phyloP scores from a whole-genome alignment of 92 coral and sea anemone genomes.

The Montipora capitata region DNA sequence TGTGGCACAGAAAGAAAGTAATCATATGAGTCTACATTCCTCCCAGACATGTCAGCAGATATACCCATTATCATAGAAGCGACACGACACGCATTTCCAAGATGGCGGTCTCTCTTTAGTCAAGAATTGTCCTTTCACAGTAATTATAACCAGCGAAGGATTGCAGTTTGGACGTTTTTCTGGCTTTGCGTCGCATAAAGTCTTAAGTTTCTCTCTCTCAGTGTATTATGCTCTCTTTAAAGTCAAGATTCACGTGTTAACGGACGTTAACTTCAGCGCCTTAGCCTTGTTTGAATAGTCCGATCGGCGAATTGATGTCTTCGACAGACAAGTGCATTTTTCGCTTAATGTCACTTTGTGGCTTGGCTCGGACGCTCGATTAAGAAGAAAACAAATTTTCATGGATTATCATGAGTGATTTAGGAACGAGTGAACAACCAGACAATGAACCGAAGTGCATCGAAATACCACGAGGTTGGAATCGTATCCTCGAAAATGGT shows the following conservation, averaged over 20 bases:
- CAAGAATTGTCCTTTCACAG: conserved; percentile 74
- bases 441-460: conserved; percentile 75
- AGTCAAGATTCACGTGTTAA: conserved; percentile 5
- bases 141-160: conserved; percentile 56
- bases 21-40: conserved; percentile 47
- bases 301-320: conserved; percentile 49
- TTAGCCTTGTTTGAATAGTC: conserved; percentile 24
- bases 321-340: conserved; percentile 57
- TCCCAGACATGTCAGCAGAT: conserved; percentile 61
- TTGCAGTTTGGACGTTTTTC: conserved; percentile 21
- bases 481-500: conserved; percentile 93
- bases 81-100: conserved; percentile 88
- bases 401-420: conserved; percentile 90
- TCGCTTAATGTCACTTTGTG: conserved; percentile 82
- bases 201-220: not conserved
- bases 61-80: conserved; percentile 33
- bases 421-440: conserved; percentile 70
- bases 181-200: not conserved
- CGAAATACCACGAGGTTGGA: conserved; percentile 99
- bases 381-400: conserved; percentile 48
- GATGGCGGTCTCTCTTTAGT: conserved; percentile 89
- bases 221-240: not conserved
- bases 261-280: not conserved
- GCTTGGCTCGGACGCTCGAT: conserved; percentile 34
- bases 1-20: no score